Evolutionary conservation across 1,140 invertebrate species (phyloP), one percentile per base, ranked within the genome.

Genomic region (Scaptomyza montana): DNA sequence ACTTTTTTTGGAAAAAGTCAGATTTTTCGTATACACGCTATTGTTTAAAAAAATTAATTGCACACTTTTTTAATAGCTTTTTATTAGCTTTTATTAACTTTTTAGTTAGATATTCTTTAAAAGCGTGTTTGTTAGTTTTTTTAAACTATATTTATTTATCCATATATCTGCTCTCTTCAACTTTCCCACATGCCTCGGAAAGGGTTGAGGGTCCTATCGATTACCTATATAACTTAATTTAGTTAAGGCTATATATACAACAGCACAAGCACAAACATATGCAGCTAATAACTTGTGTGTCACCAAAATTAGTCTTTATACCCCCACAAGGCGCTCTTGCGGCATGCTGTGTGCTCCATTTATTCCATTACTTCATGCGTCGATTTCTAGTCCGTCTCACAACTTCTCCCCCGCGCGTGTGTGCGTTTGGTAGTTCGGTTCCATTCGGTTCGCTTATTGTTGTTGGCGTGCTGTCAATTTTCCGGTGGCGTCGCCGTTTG

Each of bases 381-480:
- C 50, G 46, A 75, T 53, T 33, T 28, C 12, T 45, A 12, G 30
- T 1, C 47, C 55, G 12, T 33, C 46, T 16, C 12, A 9, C 39
- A 1, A 19, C 30, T 45, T 8, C 12, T 25, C 13, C 49, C 56
- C 56, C 56, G 28, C 13, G 25, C 36, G 28, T 30, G 10, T 12
- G 33, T 36, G 33, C 9, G 33, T 36, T 8, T 36, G 33, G 8
- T 36, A 25, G 9, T 33, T 21, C 51, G 21, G 30, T 36, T 51
- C 41, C 51, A 28, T n/a, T 49, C 45, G 30, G 13, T 25, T 2
- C 2, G 9, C 21, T 71, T 65, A 66, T 51, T 71, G 64, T 61
- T 59, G 78, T 57, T 81, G 66, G 82, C 75, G 82, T 86, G 82
- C 78, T 78, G 81, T 86, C 82, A 87, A 82, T 87, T 87, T 86